Conservation (phyloP, 2,888 invertebrate genomes). For the Orchestes rusci region DNA sequence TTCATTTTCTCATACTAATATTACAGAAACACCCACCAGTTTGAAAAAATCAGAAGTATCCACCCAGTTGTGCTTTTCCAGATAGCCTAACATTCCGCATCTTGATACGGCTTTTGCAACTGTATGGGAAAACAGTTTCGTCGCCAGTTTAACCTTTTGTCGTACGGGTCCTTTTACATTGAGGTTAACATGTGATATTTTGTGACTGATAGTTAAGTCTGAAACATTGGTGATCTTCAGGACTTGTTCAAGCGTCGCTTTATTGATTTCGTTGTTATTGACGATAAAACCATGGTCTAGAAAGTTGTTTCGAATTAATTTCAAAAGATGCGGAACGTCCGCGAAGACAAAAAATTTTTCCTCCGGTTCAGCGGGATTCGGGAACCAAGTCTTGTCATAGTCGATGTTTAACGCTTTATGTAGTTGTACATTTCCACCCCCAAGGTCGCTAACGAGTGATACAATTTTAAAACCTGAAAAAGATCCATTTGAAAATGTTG, state of each 20-base stretch:
- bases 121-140: constrained; percentile 21
- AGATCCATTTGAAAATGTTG: not conserved
- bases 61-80: constrained; percentile 1
- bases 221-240: constrained; percentile 4
- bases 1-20: not conserved
- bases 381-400: constrained; percentile 11
- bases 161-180: constrained; percentile 17
- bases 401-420: constrained; percentile 9
- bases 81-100: constrained; percentile 3
- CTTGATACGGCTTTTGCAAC: constrained; percentile 18
- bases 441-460: constrained; percentile 20
- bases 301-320: constrained; percentile 27
- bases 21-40: constrained; percentile 1
- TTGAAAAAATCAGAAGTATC: constrained; percentile 8
- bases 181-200: constrained; percentile 20
- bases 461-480: not conserved
- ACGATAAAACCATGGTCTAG: constrained; percentile 21
- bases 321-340: constrained; percentile 26
- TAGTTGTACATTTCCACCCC: constrained; percentile 23
- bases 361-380: constrained; percentile 18
- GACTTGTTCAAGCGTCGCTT: constrained; percentile 3
- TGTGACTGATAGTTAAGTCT: constrained; percentile 25
- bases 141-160: constrained; percentile 19
- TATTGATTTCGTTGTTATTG: constrained; percentile 20
- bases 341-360: constrained; percentile 19